Percentiles rank a stretch among this genome's conserved stretches.
Evolutionary conservation across 2,113 vertebrate species (phyloP).

Genomic region (Tinamus guttatus): DNA sequence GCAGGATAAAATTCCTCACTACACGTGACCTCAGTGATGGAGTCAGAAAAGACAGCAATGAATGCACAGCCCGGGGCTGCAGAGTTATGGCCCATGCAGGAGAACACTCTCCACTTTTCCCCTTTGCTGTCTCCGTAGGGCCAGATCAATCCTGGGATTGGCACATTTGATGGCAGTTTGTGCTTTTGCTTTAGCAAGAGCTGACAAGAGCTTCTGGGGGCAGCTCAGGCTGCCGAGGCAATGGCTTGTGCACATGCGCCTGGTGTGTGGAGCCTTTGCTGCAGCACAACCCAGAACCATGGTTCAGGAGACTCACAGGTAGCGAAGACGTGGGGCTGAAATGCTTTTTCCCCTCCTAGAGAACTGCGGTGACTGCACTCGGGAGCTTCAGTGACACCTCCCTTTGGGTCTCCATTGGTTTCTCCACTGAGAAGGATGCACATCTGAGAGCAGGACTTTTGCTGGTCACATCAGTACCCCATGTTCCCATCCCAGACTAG

Average conservation of each 20-base stretch:
- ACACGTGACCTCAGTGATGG: neutral
- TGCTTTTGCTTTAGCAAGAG: neutral
- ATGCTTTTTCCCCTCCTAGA: too few relatives aligned
- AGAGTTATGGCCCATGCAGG: neutral
- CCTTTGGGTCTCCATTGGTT: neutral
- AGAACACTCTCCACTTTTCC: neutral
- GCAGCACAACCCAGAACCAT: neutral
- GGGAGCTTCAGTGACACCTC: neutral
- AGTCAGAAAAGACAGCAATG: neutral
- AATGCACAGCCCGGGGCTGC: neutral
- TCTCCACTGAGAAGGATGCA: neutral
- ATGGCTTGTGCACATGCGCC: neutral
- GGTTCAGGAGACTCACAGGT: neutral
- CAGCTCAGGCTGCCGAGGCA: neutral
- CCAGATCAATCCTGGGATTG: neutral
- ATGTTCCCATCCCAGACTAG: accelerated
- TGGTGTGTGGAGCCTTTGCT: neutral
- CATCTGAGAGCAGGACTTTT: neutral
- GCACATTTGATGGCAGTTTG: neutral
- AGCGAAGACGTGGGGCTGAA: neutral
- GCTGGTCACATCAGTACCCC: neutral
- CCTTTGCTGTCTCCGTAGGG: neutral
- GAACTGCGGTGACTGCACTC: neutral
- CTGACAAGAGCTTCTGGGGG: neutral
- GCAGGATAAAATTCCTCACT: constrained; percentile 7